Evolutionary conservation across 2,888 invertebrate genomes (phyloP).

Genomic region (Elgonia sp.): DNA sequence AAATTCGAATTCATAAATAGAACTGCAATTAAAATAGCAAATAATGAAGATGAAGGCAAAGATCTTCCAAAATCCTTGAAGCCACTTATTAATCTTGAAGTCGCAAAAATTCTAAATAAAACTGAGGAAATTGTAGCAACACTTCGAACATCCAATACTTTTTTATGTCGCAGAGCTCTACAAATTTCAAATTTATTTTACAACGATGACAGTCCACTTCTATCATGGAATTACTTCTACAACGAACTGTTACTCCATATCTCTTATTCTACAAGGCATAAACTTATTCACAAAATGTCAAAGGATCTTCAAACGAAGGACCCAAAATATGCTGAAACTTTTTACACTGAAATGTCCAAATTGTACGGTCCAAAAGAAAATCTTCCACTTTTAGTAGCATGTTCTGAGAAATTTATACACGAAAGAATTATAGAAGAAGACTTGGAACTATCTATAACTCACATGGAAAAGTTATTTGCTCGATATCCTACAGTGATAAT

Average conservation of each 20-base stretch:
- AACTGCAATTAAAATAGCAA: slow-evolving; percentile 57
- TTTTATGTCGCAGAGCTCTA: slow-evolving; percentile 81
- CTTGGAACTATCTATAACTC: not conserved
- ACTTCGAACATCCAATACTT: slow-evolving; percentile 82
- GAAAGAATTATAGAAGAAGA: not conserved
- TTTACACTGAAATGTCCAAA: not conserved
- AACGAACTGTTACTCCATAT: slow-evolving; percentile 80
- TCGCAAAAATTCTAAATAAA: slow-evolving; percentile 78
- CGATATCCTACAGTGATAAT: slow-evolving; percentile 1
- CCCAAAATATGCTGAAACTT: not conserved
- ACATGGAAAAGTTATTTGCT: not conserved
- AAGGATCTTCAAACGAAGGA: slow-evolving; percentile 20
- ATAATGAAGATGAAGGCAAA: slow-evolving; percentile 21
- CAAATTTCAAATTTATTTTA: slow-evolving; percentile 83
- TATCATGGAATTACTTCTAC: slow-evolving; percentile 80
- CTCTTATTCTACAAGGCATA: slow-evolving; percentile 79
- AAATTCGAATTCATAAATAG: slow-evolving; percentile 81
- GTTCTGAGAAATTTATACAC: not conserved
- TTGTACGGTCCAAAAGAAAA: not conserved
- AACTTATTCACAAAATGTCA: slow-evolving; percentile 81
- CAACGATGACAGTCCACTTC: slow-evolving; percentile 74
- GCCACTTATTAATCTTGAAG: slow-evolving; percentile 79
- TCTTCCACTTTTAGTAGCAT: not conserved
- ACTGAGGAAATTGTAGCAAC: slow-evolving; percentile 79
- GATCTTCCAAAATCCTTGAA: slow-evolving; percentile 76